Conservation (phyloP, 2,113 vertebrate species). For the Eira barbara region DNA sequence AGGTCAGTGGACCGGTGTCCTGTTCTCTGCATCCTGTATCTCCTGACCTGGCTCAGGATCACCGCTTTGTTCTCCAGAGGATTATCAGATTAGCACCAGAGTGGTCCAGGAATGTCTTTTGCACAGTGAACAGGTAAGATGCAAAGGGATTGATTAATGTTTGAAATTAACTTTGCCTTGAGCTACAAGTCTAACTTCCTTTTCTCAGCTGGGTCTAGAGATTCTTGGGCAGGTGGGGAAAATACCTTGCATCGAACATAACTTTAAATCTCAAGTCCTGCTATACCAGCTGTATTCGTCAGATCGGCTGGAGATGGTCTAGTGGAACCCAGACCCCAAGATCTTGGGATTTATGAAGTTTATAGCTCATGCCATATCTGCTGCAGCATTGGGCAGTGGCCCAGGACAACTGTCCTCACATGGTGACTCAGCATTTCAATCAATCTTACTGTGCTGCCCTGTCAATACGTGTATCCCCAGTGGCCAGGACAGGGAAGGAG, state of each 20-base stretch:
- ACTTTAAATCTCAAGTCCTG: neutral
- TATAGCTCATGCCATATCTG: neutral
- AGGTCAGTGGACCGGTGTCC: neutral
- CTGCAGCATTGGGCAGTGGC: neutral
- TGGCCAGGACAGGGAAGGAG: neutral
- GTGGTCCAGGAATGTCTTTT: neutral
- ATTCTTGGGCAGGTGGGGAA: neutral
- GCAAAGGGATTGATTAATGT: neutral
- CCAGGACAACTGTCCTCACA: neutral
- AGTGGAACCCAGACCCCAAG: neutral
- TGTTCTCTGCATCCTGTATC: neutral
- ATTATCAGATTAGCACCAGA: neutral
- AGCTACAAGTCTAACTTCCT: neutral
- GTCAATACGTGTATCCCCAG: neutral
- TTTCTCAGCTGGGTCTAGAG: neutral
- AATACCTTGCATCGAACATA: neutral
- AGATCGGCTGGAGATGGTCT: neutral
- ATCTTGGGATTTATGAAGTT: neutral
- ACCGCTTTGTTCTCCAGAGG: neutral
- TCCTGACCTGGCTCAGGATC: slow-evolving; percentile 21
- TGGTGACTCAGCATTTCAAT: neutral
- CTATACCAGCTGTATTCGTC: neutral
- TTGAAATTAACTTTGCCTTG: neutral
- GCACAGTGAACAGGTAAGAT: neutral
- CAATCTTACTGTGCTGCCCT: neutral